phyloP scores from a whole-genome alignment of 37 sponge, comb jelly and placozoan species.

The Halisarca cf. caerulea region DNA sequence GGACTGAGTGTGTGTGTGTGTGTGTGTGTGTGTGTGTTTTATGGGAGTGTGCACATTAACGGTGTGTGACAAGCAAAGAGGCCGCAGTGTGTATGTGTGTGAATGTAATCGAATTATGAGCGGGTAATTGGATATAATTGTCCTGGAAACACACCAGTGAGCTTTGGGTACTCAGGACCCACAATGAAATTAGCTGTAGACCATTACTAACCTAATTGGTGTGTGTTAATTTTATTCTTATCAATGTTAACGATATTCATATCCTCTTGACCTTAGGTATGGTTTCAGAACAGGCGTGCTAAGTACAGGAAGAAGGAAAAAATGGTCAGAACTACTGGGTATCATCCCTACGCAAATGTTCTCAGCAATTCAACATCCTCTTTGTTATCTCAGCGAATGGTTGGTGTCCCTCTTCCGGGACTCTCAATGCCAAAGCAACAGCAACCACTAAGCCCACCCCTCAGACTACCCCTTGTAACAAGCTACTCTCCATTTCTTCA shows the following conservation, averaged over 20 bases:
- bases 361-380: neutral
- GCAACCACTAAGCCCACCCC: neutral
- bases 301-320: conserved; percentile 92
- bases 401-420: neutral
- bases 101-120: conserved; percentile 7
- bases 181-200: conserved; percentile 3
- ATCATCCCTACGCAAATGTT: neutral
- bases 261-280: conserved; percentile 56
- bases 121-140: conserved; percentile 15
- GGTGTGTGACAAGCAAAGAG: too few species aligned
- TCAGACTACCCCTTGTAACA: neutral
- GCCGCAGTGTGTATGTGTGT: too few species aligned
- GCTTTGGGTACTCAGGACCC: neutral
- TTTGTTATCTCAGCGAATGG: neutral
- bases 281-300: conserved; percentile 94
- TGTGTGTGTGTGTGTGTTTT: too few species aligned
- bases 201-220: too few species aligned
- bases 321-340: neutral
- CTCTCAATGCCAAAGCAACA: neutral
- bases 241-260: conserved; percentile 5
- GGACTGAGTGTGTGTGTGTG: too few species aligned
- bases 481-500: neutral
- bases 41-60: too few species aligned
- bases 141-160: neutral
- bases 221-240: neutral